Conservation (phyloP, 2,888 invertebrate genomes). For the Baronia brevicornis region DNA sequence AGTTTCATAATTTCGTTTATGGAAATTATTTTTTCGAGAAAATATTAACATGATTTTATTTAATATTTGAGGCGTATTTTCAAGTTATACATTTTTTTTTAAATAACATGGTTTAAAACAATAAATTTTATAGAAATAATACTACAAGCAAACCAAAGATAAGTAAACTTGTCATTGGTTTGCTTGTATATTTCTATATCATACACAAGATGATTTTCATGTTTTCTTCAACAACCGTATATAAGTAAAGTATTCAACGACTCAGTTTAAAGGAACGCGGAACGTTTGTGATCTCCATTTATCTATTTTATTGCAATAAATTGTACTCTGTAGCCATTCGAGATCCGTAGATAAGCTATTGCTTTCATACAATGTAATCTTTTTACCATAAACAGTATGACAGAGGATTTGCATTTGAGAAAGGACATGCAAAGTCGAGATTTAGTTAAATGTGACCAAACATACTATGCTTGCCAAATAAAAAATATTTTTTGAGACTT, state of each 20-base stretch:
- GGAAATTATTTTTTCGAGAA: no score
- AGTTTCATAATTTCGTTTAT: no score
- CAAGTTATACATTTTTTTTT: no score
- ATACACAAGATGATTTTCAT: slow-evolving; percentile 50
- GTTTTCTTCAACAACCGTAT: no score
- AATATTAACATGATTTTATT: no score
- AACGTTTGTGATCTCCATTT: slow-evolving; percentile 55
- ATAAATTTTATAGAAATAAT: no score
- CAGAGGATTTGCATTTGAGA: slow-evolving; percentile 67
- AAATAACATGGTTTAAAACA: no score
- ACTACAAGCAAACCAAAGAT: no score
- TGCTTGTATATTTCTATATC: slow-evolving; percentile 40
- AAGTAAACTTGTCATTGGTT: no score
- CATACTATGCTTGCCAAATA: no score
- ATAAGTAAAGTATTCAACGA: slow-evolving; percentile 32
- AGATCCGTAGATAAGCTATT: slow-evolving; percentile 65
- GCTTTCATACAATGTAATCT: slow-evolving; percentile 69
- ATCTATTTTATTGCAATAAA: slow-evolving; percentile 71
- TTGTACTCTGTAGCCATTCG: slow-evolving; percentile 61
- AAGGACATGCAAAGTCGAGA: slow-evolving; percentile 39
- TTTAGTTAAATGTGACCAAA: slow-evolving; percentile 64
- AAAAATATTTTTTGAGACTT: no score
- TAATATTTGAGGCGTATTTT: no score
- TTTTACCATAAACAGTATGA: slow-evolving; percentile 68
- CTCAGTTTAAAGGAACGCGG: slow-evolving; percentile 54